Percentiles rank a stretch among this genome's conserved stretches.
phyloP scores from a whole-genome alignment of 1,140 invertebrate species.

The Drosophila tropicalis region DNA sequence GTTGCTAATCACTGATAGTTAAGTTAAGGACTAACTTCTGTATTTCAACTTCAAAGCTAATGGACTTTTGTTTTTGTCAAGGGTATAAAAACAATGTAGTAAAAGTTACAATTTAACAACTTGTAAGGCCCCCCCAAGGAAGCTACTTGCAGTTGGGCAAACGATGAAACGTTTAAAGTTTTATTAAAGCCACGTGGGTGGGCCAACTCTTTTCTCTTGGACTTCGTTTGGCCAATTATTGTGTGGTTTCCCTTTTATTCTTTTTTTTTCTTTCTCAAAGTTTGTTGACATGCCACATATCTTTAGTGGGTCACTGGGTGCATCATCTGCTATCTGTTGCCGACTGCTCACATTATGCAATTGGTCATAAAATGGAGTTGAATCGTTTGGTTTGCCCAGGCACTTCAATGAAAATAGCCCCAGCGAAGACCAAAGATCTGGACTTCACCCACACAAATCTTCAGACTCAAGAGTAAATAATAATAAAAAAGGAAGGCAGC shows the following conservation, averaged over 20 bases:
- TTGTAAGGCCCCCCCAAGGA: conserved; percentile 5
- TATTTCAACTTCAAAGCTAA: background rate
- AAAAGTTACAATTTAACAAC: conserved; percentile 5
- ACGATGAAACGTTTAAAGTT: background rate
- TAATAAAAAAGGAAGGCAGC: conserved; percentile 17
- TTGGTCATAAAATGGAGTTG: conserved; percentile 13
- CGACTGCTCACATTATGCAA: conserved; percentile 14
- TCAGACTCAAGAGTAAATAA: conserved; percentile 19
- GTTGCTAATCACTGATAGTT: too few species aligned
- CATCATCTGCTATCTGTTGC: conserved; percentile 5
- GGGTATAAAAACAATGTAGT: background rate
- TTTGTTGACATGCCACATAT: conserved; percentile 14
- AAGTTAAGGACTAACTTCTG: too few species aligned
- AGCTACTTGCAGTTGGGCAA: background rate
- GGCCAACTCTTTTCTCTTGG: background rate
- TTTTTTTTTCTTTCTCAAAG: conserved; percentile 6
- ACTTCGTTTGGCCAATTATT: conserved; percentile 10
- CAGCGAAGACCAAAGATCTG: conserved; percentile 3
- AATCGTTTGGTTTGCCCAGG: conserved; percentile 10
- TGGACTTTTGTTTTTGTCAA: background rate
- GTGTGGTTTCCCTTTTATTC: conserved; percentile 16
- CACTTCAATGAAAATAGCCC: conserved; percentile 8
- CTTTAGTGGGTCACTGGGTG: conserved; percentile 20
- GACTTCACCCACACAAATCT: conserved; percentile 8
- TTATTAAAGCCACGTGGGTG: conserved; percentile 14